phyloP scores from a whole-genome alignment of 1,140 invertebrate species.

The Notospermus geniculatus region DNA sequence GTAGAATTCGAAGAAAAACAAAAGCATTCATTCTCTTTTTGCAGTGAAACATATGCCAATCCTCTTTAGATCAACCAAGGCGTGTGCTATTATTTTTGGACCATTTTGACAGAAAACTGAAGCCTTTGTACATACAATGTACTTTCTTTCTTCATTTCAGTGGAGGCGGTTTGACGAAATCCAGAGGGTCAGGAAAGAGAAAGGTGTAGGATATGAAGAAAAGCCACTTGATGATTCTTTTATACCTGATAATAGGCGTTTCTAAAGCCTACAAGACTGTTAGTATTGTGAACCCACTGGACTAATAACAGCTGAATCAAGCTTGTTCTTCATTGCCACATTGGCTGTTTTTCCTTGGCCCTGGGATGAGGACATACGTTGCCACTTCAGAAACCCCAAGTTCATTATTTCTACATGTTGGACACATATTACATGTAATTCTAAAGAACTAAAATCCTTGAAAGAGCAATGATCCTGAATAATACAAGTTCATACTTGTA shows the following conservation, averaged over 20 bases:
- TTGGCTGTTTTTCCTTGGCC: too few species aligned
- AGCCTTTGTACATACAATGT: background rate
- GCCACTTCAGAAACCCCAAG: too few species aligned
- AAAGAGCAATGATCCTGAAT: too few species aligned
- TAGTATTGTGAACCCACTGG: too few species aligned
- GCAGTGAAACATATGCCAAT: background rate
- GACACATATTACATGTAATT: too few species aligned
- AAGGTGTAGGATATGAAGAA: background rate
- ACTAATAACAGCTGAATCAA: too few species aligned
- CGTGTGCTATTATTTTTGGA: background rate
- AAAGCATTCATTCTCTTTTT: background rate
- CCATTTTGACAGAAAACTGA: background rate
- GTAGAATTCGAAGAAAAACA: background rate
- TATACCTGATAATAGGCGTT: background rate
- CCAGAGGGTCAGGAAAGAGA: background rate
- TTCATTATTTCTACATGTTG: too few species aligned
- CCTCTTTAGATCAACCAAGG: background rate
- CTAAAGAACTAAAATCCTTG: too few species aligned
- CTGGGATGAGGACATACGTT: too few species aligned
- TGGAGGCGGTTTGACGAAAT: background rate
- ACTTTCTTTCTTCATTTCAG: background rate
- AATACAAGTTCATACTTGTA: too few species aligned
- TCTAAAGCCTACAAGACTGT: too few species aligned
- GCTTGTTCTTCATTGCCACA: too few species aligned
- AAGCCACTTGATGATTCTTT: constrained; percentile 1